Evolutionary conservation across 2,888 invertebrate genomes (phyloP).

Genomic region (Cordilura impudica): DNA sequence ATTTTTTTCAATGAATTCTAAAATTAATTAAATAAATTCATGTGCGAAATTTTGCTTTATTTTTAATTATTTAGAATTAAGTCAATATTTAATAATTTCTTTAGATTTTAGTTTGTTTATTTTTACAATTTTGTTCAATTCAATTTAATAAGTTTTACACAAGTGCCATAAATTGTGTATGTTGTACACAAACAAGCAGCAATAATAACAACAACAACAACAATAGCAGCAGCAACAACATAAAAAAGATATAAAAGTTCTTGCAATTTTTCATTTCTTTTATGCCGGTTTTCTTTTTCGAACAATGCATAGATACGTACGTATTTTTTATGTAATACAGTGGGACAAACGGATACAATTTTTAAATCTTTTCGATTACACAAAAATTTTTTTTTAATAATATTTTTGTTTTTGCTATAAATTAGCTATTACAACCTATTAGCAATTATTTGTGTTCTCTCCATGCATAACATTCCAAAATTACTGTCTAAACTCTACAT

Average conservation of each 20-base stretch:
- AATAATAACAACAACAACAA: slow-evolving; percentile 24
- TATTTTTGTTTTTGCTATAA: too few relatives aligned
- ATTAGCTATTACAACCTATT: too few relatives aligned
- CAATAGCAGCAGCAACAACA: slow-evolving; percentile 34
- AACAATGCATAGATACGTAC: slow-evolving; percentile 42
- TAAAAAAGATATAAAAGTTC: slow-evolving; percentile 65
- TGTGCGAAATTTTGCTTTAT: not conserved
- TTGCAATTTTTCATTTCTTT: slow-evolving; percentile 61
- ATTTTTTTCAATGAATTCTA: not conserved
- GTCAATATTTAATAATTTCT: not conserved
- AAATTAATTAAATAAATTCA: not conserved
- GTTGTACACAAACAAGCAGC: slow-evolving; percentile 26
- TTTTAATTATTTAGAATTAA: not conserved
- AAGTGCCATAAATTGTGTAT: slow-evolving; percentile 48
- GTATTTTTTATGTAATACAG: slow-evolving; percentile 40
- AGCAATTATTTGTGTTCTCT: too few relatives aligned
- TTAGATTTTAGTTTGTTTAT: not conserved
- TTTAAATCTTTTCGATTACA: too few relatives aligned
- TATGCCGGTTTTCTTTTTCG: slow-evolving; percentile 28
- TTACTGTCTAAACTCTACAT: too few relatives aligned
- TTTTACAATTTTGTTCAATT: slow-evolving; percentile 23
- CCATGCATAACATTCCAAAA: too few relatives aligned
- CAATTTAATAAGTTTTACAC: slow-evolving; percentile 45
- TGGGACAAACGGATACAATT: not conserved
- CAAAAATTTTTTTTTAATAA: too few relatives aligned